Percentiles rank a stretch among this genome's conserved stretches.
Conservation (phyloP, 2,113 vertebrate genomes). For the Chaenocephalus aceratus region DNA sequence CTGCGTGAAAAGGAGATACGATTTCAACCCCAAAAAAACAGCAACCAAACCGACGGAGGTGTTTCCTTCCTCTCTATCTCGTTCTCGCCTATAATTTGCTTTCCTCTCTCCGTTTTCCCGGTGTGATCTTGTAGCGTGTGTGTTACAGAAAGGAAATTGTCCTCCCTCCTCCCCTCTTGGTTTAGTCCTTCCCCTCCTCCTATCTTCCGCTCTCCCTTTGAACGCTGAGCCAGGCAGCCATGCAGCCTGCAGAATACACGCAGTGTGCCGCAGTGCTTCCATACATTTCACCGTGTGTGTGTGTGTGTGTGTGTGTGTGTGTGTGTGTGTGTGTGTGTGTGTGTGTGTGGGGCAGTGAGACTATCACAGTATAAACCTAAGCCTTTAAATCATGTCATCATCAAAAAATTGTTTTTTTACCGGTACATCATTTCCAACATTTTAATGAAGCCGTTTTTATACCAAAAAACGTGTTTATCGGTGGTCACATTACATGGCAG, state of each 20-base stretch:
- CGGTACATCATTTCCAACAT: not conserved
- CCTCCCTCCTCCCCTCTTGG: conserved; percentile 64
- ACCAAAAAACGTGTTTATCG: not conserved
- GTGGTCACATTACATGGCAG: not conserved
- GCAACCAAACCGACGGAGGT: conserved; percentile 56
- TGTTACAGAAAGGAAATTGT: conserved; percentile 82
- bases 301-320: not conserved
- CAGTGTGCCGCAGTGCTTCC: conserved; percentile 83
- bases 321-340: not conserved
- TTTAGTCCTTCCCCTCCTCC: conserved; percentile 80
- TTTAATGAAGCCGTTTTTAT: not conserved
- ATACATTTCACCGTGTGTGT: conserved; percentile 68
- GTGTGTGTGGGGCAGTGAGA: conserved; percentile 5
- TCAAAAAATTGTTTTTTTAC: not conserved
- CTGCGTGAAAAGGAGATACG: conserved; percentile 48
- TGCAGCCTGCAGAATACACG: conserved; percentile 75
- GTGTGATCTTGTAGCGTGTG: conserved; percentile 83
- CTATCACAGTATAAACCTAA: not conserved
- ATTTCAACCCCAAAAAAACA: not conserved
- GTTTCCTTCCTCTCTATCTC: conserved; percentile 67
- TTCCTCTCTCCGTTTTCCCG: conserved; percentile 73
- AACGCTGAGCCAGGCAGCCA: conserved; percentile 74
- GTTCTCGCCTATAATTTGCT: conserved; percentile 66
- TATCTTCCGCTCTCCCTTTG: conserved; percentile 80
- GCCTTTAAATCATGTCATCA: conserved; percentile 10